A percentile compares a stretch with the other conserved stretches of the same genome.
phyloP scores from a whole-genome alignment of 2,888 invertebrate species.

The Balanococcus diminutus region DNA sequence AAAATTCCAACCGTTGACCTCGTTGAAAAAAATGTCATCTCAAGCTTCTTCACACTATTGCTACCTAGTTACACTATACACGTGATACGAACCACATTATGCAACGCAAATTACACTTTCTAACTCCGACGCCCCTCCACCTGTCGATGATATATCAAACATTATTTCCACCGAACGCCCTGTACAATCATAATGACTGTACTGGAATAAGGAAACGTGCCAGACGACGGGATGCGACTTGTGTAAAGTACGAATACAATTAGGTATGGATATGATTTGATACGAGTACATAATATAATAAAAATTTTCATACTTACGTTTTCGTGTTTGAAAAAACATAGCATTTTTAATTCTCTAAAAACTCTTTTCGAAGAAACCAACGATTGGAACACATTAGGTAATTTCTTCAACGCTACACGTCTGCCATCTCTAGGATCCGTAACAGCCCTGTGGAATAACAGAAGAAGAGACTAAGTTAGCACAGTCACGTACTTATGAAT shows the following conservation, averaged over 20 bases:
- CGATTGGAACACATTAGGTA: conserved; percentile 99
- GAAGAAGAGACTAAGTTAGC: background rate
- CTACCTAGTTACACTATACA: no score
- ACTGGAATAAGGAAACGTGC: background rate
- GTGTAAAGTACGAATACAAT: background rate
- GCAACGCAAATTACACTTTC: background rate
- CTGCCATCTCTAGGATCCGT: conserved; percentile 98
- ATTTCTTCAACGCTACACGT: conserved; percentile 97
- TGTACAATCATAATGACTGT: background rate
- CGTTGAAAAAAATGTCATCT: no score
- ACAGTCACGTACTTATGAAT: no score
- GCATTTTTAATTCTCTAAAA: conserved; percentile 98
- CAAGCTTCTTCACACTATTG: no score
- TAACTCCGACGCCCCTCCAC: background rate
- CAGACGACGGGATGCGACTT: background rate
- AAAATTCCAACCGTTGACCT: no score
- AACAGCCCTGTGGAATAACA: conserved; percentile 83
- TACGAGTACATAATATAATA: background rate
- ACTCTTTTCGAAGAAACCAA: conserved; percentile 98
- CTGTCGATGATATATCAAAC: background rate
- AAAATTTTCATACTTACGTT: conserved; percentile 78
- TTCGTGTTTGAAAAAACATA: conserved; percentile 99
- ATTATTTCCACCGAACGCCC: background rate
- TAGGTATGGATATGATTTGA: background rate
- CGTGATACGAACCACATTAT: no score